Evolutionary conservation across 2,888 invertebrate genomes (phyloP), one percentile per base, ranked within the genome.

Genomic region (Platycnemis pennipes): DNA sequence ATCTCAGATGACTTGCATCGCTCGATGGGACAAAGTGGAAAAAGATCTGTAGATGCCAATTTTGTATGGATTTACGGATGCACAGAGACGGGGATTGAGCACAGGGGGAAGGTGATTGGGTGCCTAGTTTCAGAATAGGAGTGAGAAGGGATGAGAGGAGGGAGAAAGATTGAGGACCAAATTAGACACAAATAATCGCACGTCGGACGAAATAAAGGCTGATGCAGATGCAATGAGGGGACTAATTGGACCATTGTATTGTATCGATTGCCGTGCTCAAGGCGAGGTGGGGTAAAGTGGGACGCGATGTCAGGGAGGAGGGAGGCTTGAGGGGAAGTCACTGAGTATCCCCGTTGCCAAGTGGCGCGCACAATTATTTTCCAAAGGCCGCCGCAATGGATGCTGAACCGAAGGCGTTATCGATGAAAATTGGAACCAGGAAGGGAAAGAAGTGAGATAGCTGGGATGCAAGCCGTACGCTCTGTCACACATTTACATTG

Each of bases 241-340:
- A 77, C 31, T 77, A 77, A 77, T 77, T 77, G 77, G 77, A 31
- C 31, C 31, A 77, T 77, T 77, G 77, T 77, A 77, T 77, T 26
- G 8, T 77, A 77, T 77, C 37, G 77, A 77, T 77, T 37, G 37
- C 63, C 63, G 0, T n/a, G 63, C 26, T 63, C 77, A 16, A 1
- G 77, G 37, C 77, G 26, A 77, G 31, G 37, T 22, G 26, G 26
- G 19, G 26, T 63, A 4, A 22, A 22, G 63, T n/a, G n/a, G 26
- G 22, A 63, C 5, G 26, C 0, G 3, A 63, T 5, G 19, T 5
- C 63, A 26, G 77, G 37, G 77, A 13, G 31, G 77, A 4, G 69
- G n/a, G 69, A 2, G 37, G 63, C 11, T 26, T 1, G 63, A 63
- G 63, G 63, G 63, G 26, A 63, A 26, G 63, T 7, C 37, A 31